Percentiles rank a stretch among this genome's conserved stretches.
These are phyloP conservation scores for Ciconia boyciana DNA, from an alignment of 2,113 vertebrate genomes.

Conservation along the genomic window DNA sequence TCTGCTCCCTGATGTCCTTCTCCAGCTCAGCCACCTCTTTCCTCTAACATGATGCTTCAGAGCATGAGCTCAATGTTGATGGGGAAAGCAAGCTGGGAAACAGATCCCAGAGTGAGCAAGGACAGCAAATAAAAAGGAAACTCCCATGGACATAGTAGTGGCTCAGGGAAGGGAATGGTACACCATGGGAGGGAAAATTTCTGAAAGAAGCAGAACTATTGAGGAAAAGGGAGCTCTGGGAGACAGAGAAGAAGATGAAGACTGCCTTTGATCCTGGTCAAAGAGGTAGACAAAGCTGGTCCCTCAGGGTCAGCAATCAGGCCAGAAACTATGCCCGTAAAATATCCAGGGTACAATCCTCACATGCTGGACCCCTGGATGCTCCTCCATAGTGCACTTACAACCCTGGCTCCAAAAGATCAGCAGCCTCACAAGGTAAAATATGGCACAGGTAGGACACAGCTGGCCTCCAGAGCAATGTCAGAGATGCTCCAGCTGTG, in stretches of 20 bases:
- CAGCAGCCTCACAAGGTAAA: not conserved
- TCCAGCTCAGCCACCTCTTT: not conserved
- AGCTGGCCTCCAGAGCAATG: not conserved
- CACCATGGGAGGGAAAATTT: not conserved
- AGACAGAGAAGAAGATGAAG: not conserved
- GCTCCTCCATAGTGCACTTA: not conserved
- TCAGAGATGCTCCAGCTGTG: not conserved
- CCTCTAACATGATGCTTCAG: not conserved
- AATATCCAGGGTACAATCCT: fast-evolving
- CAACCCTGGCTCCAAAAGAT: not conserved
- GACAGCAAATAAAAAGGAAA: not conserved
- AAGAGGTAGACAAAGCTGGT: not conserved
- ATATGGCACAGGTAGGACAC: not conserved
- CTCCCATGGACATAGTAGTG: not conserved
- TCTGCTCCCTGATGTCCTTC: not conserved
- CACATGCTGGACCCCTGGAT: not conserved
- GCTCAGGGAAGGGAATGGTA: not conserved
- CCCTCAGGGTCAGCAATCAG: not conserved
- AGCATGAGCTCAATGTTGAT: not conserved
- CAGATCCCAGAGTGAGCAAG: not conserved
- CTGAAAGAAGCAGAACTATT: not conserved
- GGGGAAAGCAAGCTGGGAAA: not conserved
- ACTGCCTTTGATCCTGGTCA: not conserved
- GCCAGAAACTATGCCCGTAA: not conserved
- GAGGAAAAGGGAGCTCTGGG: not conserved